Percentiles rank a stretch among this genome's conserved stretches.
Conservation (phyloP, 2,888 invertebrate species). For the Drosophila subquinaria region DNA sequence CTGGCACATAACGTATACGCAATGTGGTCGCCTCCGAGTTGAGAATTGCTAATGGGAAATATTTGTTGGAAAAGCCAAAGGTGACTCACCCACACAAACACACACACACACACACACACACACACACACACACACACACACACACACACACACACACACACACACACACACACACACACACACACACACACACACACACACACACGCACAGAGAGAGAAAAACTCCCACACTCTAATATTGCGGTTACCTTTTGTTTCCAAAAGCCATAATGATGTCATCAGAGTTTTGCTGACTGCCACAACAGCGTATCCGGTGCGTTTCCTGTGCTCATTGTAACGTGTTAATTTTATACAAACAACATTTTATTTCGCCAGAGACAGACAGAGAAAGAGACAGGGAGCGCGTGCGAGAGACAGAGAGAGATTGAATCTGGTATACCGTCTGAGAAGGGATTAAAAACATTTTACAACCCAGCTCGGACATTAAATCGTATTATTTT, state of each 20-base stretch:
- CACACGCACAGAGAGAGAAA: conserved; percentile 8
- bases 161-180: conserved; percentile 45
- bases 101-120: conserved; percentile 7
- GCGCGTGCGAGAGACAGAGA: neutral
- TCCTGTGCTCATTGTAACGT: conserved; percentile 62
- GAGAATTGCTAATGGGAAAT: conserved; percentile 79
- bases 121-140: conserved; percentile 6
- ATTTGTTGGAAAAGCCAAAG: conserved; percentile 79
- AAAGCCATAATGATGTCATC: conserved; percentile 81
- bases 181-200: conserved; percentile 44
- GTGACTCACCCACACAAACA: conserved; percentile 67
- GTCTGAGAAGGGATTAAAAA: conserved; percentile 56
- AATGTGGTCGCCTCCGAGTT: conserved; percentile 62
- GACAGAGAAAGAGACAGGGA: neutral
- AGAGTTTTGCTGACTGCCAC: conserved; percentile 47
- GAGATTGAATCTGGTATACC: neutral
- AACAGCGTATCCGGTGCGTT: conserved; percentile 46
- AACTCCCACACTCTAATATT: conserved; percentile 23
- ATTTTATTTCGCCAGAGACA: conserved; percentile 45
- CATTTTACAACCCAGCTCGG: conserved; percentile 47
- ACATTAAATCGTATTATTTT: conserved; percentile 75
- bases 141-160: conserved; percentile 45
- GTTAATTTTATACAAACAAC: conserved; percentile 72
- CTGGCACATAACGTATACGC: conserved; percentile 75
- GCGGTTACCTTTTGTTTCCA: conserved; percentile 79